phyloP scores from a whole-genome alignment of 92 coral and sea anemone species.

The Blastomussa wellsi region DNA sequence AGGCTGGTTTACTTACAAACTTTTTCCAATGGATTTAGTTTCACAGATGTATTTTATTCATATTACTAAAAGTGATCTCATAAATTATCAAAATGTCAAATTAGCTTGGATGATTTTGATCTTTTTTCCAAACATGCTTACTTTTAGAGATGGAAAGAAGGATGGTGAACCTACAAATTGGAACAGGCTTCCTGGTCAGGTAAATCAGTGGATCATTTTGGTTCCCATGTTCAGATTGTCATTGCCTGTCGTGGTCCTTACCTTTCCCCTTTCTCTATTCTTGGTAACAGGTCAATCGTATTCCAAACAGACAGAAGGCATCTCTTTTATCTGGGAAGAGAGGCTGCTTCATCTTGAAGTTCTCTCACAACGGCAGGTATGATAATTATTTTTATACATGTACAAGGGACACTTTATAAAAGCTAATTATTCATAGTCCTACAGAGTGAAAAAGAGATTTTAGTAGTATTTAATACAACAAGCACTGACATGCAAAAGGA shows the following conservation, averaged over 20 bases:
- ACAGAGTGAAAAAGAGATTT: neutral
- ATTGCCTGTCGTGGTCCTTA: no score
- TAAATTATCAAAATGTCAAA: no score
- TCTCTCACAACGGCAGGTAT: constrained; percentile 95
- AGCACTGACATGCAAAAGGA: no score
- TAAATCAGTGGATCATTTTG: constrained; percentile 2
- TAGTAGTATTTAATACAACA: no score
- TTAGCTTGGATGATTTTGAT: neutral
- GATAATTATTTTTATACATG: neutral
- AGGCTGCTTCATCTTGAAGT: constrained; percentile 94
- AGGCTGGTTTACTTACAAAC: neutral
- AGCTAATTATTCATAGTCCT: neutral
- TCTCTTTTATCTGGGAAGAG: constrained; percentile 82
- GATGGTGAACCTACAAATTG: constrained; percentile 72
- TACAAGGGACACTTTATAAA: neutral
- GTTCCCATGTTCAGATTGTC: no score
- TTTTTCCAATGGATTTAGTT: no score
- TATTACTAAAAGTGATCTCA: neutral
- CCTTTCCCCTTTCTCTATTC: neutral
- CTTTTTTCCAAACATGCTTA: neutral
- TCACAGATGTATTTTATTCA: neutral
- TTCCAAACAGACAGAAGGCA: constrained; percentile 84
- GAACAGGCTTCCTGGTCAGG: constrained; percentile 96
- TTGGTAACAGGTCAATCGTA: constrained; percentile 77
- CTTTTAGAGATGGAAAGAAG: constrained; percentile 68